A percentile compares a stretch with the other conserved stretches of the same genome.
These are phyloP conservation scores for Sparidentex hasta DNA, from an alignment of 2,797 vertebrate genomes.

Conservation along the genomic window DNA sequence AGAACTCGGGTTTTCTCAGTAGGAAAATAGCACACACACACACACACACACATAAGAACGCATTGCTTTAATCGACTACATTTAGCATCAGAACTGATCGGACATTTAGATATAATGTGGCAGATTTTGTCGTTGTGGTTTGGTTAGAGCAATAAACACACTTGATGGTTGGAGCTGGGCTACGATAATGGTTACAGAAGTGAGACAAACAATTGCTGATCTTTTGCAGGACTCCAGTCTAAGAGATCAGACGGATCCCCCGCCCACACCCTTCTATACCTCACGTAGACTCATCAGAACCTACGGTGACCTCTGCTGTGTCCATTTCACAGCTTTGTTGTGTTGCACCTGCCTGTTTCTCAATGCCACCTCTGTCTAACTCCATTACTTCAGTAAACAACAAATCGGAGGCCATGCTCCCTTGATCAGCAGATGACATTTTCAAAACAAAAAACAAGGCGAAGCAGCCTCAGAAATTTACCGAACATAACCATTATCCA, in stretches of 20 bases:
- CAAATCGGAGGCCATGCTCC: neutral
- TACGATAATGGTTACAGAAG: neutral
- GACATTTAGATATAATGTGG: no score
- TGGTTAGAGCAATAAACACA: neutral
- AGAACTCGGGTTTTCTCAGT: no score
- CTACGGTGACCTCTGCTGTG: neutral
- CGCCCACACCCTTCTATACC: no score
- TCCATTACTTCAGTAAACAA: slow-evolving; percentile 19
- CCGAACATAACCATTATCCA: slow-evolving; percentile 10
- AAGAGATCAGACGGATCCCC: neutral
- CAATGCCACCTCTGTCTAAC: neutral
- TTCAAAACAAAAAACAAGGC: slow-evolving; percentile 14
- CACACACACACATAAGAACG: no score
- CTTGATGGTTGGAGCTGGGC: neutral
- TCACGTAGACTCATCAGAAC: neutral
- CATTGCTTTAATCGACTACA: no score
- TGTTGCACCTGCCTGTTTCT: slow-evolving; percentile 4
- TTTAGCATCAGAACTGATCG: no score
- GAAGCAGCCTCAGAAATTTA: slow-evolving; percentile 13
- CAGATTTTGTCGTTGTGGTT: no score
- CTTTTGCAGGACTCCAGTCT: neutral
- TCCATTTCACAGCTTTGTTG: neutral
- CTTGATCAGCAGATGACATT: slow-evolving; percentile 16
- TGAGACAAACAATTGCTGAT: neutral
- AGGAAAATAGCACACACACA: no score